Evolutionary conservation across 2,113 vertebrate species (phyloP).

Genomic region (Scolopax mira): DNA sequence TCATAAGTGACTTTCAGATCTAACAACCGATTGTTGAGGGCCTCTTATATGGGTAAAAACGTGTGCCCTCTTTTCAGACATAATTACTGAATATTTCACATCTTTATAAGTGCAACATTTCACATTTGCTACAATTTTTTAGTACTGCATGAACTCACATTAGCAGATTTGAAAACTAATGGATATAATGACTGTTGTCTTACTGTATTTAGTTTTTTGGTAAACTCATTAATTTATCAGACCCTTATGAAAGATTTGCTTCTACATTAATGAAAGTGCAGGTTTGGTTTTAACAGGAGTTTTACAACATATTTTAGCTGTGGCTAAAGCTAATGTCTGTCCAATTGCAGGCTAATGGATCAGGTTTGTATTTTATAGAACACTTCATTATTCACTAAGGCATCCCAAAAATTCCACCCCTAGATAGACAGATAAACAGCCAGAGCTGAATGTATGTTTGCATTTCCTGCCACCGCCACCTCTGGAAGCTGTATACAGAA

Average conservation of each 20-base stretch:
- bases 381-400: not conserved
- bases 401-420: not conserved
- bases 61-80: not conserved
- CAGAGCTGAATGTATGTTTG: not conserved
- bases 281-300: not conserved
- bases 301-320: not conserved
- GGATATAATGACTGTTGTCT: not conserved
- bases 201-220: not conserved
- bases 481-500: not conserved
- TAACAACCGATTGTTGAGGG: not conserved
- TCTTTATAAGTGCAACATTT: not conserved
- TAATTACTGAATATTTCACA: not conserved
- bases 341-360: not conserved
- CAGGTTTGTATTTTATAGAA: not conserved
- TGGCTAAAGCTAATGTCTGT: not conserved
- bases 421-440: not conserved
- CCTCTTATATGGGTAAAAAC: not conserved
- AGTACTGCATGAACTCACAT: not conserved
- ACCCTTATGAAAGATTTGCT: not conserved
- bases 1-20: not conserved
- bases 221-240: not conserved
- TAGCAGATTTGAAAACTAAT: not conserved
- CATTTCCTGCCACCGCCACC: not conserved
- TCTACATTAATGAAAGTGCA: not conserved
- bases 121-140: not conserved